Conservation (phyloP, 92 coral and sea anemone genomes). For the Metridium senile region DNA sequence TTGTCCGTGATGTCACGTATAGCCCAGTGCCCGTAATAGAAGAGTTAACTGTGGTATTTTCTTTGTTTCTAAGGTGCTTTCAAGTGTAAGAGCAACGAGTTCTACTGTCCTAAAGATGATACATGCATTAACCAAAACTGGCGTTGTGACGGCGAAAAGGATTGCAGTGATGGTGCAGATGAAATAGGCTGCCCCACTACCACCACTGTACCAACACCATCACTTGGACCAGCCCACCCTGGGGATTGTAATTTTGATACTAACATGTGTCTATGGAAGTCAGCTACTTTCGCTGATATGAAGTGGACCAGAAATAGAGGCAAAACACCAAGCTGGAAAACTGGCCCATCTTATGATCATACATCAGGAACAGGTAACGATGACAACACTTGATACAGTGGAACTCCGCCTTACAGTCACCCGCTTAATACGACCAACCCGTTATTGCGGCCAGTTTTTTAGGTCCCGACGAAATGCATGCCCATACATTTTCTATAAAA, state of each 20-base stretch:
- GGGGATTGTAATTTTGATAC: constrained; percentile 77
- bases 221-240: constrained; percentile 61
- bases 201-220: constrained; percentile 42
- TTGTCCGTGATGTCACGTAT: neutral
- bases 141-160: constrained; percentile 84
- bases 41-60: no score
- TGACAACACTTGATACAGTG: neutral
- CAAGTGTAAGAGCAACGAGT: constrained; percentile 61
- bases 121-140: constrained; percentile 80
- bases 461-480: no score
- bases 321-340: constrained; percentile 73
- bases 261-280: constrained; percentile 73
- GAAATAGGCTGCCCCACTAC: constrained; percentile 71
- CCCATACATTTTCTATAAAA: no score
- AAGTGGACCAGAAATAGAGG: constrained; percentile 63
- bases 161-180: constrained; percentile 93
- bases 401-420: no score
- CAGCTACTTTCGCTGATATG: constrained; percentile 83
- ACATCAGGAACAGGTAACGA: constrained; percentile 31
- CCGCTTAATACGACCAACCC: no score
- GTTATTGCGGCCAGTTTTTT: no score
- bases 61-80: no score
- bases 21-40: no score
- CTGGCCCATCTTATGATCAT: constrained; percentile 79
- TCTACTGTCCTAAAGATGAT: constrained; percentile 84